Evolutionary conservation across 1,140 invertebrate species (phyloP), one percentile per base, ranked within the genome.

Genomic region (Leptinotarsa undecemlineata): DNA sequence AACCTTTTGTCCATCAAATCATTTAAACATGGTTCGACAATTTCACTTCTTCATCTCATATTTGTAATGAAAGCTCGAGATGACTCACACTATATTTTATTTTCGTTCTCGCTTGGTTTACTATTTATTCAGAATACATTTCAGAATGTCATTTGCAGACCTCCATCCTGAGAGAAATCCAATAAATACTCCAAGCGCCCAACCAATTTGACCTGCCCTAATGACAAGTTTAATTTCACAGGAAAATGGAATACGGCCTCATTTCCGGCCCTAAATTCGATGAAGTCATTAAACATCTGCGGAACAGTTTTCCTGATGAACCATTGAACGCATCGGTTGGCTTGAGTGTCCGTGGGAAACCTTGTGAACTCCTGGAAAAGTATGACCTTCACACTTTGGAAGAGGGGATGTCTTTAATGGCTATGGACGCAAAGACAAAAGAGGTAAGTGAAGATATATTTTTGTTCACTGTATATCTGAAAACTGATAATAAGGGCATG

Each of bases 291-390:
- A 80, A 89, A 26, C 92, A 94, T 81, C 85, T 94, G 69, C 87
- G 91, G 47, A 91, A 89, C 76, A 94, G 94, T 85, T 94, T 94
- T 83, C 89, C 91, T 3, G 93, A 95, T 79, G 93, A 95, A 82
- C 93, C 93, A 0, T 86, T 94, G 11, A 95, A 95, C 83, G 88
- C 89, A 71, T 91, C 92, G 0, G 91, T 94, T n/a, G 87, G 87
- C 15, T 86, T 95, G 0, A 94, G 92, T 77, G 84, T 88, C 72
- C 86, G 88, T 0, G 93, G 92, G 1, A 87, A 90, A 74, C 87
- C 90, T 0, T 92, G 94, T 79, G 85, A 85, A 0, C 90, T 92
- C 23, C 86, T 94, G n/a, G 93, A 94, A 84, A 84, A 88, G n/a
- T 91, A 94, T 78, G 92, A 92, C 77, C 79, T 90, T 17, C 83